Conservation (phyloP, 2,113 vertebrate genomes). For the Bubalus kerabau region DNA sequence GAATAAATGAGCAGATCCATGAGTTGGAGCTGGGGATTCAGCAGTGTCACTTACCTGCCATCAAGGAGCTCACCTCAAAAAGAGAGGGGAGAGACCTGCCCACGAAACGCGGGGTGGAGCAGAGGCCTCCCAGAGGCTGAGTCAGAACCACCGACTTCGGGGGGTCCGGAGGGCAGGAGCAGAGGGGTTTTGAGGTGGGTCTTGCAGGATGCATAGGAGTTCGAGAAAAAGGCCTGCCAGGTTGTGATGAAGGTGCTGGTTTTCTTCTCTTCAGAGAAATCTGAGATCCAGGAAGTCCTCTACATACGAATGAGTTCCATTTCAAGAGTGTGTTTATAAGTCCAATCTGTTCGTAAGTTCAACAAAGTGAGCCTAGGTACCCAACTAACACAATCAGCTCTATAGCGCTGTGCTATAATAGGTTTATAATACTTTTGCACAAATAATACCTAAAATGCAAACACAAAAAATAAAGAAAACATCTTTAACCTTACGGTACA, state of each 20-base stretch:
- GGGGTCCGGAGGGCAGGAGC: not conserved
- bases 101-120: not conserved
- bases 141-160: not conserved
- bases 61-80: not conserved
- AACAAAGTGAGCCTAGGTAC: not conserved
- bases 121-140: not conserved
- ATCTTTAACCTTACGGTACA: not conserved
- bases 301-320: not conserved
- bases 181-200: not conserved
- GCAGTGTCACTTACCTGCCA: not conserved
- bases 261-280: not conserved
- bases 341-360: not conserved
- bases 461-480: not conserved
- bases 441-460: not conserved
- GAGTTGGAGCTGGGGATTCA: not conserved
- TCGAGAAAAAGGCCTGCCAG: not conserved
- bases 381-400: not conserved
- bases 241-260: not conserved
- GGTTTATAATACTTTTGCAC: not conserved
- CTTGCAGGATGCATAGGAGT: not conserved
- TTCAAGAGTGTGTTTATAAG: not conserved
- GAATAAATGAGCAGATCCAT: not conserved
- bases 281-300: not conserved
- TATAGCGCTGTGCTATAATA: not conserved
- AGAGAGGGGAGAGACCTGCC: not conserved